These are phyloP conservation scores for Styela plicata DNA, from an alignment of 23 tunicate genomes.

Conservation along the genomic window DNA sequence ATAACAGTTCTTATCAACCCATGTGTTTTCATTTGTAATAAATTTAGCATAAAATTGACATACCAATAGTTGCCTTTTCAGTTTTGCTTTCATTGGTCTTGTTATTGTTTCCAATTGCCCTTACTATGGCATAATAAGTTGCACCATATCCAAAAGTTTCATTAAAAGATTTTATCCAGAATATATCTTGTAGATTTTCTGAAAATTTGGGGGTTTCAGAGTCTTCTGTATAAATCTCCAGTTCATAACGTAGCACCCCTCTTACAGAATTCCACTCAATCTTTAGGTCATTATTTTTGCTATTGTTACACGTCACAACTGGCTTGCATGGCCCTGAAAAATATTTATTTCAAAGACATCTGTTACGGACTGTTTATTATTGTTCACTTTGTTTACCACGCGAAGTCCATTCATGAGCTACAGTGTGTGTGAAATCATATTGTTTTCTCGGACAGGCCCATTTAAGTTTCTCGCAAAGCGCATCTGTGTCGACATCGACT, in stretches of 20 bases:
- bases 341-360: too few species aligned
- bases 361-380: too few species aligned
- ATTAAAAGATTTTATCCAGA: background rate
- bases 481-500: too few species aligned
- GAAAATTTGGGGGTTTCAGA: background rate
- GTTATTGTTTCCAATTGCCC: background rate
- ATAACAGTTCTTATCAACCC: too few species aligned
- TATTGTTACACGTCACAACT: background rate
- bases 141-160: background rate
- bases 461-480: too few species aligned
- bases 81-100: background rate
- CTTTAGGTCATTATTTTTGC: background rate
- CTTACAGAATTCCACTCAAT: background rate
- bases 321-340: background rate
- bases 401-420: too few species aligned
- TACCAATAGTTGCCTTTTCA: background rate
- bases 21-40: too few species aligned
- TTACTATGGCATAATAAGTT: background rate
- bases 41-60: background rate
- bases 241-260: background rate
- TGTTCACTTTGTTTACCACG: too few species aligned
- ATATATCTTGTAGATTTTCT: background rate
- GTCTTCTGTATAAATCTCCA: background rate
- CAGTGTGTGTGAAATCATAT: too few species aligned
- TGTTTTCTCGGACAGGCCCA: too few species aligned